These are phyloP conservation scores for Carabus problematicus DNA, from an alignment of 2,888 invertebrate genomes.

Conservation along the genomic window DNA sequence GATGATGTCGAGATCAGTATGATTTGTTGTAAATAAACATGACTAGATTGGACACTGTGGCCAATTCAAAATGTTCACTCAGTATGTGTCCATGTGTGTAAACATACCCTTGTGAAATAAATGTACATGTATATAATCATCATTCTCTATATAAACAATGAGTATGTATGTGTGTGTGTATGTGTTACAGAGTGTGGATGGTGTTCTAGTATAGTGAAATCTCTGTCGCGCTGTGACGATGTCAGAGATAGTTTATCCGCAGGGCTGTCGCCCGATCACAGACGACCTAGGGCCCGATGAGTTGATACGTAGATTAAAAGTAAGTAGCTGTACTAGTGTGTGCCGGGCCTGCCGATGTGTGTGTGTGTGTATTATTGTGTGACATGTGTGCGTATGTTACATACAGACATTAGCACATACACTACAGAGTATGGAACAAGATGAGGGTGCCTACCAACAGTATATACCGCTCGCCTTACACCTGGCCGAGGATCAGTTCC, in stretches of 20 bases:
- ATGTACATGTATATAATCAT: slow-evolving; percentile 16
- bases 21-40: no score
- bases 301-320: slow-evolving; percentile 92
- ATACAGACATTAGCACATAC: slow-evolving; percentile 87
- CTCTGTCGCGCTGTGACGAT: slow-evolving; percentile 58
- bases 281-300: slow-evolving; percentile 97
- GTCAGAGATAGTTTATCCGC: slow-evolving; percentile 92
- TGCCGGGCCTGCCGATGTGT: no score
- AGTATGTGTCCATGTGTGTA: not conserved
- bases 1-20: no score
- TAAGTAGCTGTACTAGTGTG: no score
- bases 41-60: no score
- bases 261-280: slow-evolving; percentile 92
- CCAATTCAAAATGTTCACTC: no score
- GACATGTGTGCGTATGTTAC: slow-evolving; percentile 32
- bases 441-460: slow-evolving; percentile 92
- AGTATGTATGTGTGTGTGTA: not conserved
- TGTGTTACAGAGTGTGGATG: slow-evolving; percentile 38
- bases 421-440: slow-evolving; percentile 95
- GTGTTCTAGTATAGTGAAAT: slow-evolving; percentile 33
- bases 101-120: not conserved
- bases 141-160: not conserved
- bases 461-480: slow-evolving; percentile 92
- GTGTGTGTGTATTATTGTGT: not conserved
- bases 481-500: slow-evolving; percentile 90